Conservation (phyloP, 1,140 invertebrate species). For the Drosophila grimshawi region DNA sequence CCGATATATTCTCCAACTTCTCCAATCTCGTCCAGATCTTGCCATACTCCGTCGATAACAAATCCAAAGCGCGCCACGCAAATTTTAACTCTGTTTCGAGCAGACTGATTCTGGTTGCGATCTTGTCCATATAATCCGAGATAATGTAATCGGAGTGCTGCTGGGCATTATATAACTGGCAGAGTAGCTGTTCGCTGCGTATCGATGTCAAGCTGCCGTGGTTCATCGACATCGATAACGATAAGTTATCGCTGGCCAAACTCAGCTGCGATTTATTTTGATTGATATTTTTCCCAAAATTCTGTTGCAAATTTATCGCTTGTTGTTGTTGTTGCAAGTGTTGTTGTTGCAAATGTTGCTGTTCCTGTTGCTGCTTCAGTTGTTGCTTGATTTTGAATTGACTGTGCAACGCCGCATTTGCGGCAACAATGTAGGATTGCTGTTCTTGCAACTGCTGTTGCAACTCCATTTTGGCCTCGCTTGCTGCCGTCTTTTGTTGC, state of each 20-base stretch:
- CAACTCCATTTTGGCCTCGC: not conserved
- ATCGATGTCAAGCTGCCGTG: constrained; percentile 70
- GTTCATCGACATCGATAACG: constrained; percentile 14
- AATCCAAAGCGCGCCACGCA: constrained; percentile 95
- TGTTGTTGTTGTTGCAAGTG: not conserved
- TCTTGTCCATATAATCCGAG: constrained; percentile 94
- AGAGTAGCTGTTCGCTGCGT: constrained; percentile 75
- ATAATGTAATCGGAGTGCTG: constrained; percentile 88
- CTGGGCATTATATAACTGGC: constrained; percentile 71
- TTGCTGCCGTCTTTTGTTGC: not conserved
- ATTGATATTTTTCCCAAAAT: too few species aligned
- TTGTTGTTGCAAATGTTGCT: constrained; percentile 1
- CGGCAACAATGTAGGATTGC: constrained; percentile 36
- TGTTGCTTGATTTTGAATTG: constrained; percentile 69
- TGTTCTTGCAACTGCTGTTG: constrained; percentile 32
- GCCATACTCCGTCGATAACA: constrained; percentile 95
- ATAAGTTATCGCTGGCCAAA: constrained; percentile 14
- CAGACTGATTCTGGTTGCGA: constrained; percentile 93
- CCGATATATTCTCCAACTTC: constrained; percentile 94
- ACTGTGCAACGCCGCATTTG: constrained; percentile 50
- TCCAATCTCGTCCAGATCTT: constrained; percentile 97
- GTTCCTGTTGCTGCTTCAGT: constrained; percentile 36
- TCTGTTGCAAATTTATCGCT: not conserved
- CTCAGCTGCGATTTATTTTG: constrained; percentile 22
- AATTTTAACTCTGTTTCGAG: constrained; percentile 95